These are phyloP conservation scores for Xenopus petersii DNA, from an alignment of 2,797 vertebrate species.

Conservation along the genomic window DNA sequence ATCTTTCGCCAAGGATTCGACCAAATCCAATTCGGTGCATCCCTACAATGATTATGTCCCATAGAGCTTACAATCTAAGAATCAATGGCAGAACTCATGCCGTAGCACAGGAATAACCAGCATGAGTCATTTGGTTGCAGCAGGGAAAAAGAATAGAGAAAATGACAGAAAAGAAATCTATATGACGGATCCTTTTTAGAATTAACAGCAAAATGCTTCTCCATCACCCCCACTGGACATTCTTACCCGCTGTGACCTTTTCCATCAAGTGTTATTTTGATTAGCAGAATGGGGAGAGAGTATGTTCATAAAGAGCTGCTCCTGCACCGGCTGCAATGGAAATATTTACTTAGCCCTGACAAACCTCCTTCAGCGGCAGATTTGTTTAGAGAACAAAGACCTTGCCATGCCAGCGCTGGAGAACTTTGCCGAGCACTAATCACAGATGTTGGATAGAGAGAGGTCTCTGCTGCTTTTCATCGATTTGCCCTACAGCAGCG, in stretches of 20 bases:
- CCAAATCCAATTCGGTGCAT: too few relatives aligned
- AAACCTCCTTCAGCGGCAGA: slow-evolving; percentile 1
- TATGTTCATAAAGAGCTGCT: not conserved
- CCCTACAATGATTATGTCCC: too few relatives aligned
- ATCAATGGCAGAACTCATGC: too few relatives aligned
- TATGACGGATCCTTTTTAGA: too few relatives aligned
- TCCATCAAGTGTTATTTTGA: not conserved
- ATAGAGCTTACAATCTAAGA: too few relatives aligned
- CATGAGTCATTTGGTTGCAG: too few relatives aligned
- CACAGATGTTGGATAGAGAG: not conserved
- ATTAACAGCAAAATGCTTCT: too few relatives aligned
- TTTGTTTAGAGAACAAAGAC: slow-evolving; percentile 7
- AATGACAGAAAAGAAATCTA: too few relatives aligned
- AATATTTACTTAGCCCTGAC: slow-evolving; percentile 10
- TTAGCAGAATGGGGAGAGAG: not conserved
- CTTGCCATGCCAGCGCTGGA: not conserved
- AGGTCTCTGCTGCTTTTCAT: slow-evolving; percentile 4
- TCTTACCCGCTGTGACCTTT: not conserved
- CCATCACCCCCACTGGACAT: not conserved
- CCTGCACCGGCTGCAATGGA: not conserved
- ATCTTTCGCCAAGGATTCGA: too few relatives aligned
- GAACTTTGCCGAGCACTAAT: not conserved
- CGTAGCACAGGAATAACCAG: too few relatives aligned
- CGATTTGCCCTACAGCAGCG: not conserved
- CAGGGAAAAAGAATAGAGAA: too few relatives aligned